Percentiles rank a stretch among this genome's conserved stretches.
Evolutionary conservation across 2,888 invertebrate genomes (phyloP).

Genomic region (Drosophila diplacantha): DNA sequence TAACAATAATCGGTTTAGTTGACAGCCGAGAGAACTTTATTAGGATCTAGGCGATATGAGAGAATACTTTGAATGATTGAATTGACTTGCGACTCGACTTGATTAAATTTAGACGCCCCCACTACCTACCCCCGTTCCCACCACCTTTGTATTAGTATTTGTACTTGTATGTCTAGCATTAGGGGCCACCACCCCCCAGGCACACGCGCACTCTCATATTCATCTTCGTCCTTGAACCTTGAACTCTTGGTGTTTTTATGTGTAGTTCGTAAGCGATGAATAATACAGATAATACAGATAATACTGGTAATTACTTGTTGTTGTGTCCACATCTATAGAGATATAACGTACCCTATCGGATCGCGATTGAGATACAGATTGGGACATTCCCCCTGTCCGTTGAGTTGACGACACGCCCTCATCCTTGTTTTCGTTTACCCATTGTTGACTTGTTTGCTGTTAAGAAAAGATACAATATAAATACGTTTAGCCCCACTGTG

Average conservation of each 20-base stretch:
- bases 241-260: constrained; percentile 41
- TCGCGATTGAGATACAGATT: constrained; percentile 6
- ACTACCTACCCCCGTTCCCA: constrained; percentile 11
- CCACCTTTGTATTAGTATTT: constrained; percentile 31
- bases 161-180: constrained; percentile 40
- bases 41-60: constrained; percentile 53
- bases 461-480: constrained; percentile 17
- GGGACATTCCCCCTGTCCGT: constrained; percentile 1
- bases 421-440: constrained; percentile 50
- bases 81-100: constrained; percentile 37
- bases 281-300: constrained; percentile 27
- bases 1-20: constrained; percentile 49
- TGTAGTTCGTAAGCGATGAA: constrained; percentile 40
- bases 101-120: constrained; percentile 42
- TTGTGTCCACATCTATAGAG: constrained; percentile 61
- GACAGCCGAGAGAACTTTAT: constrained; percentile 47
- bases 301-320: constrained; percentile 54
- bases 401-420: too few relatives aligned
- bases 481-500: constrained; percentile 32
- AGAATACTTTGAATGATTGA: constrained; percentile 42
- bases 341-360: constrained; percentile 35
- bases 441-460: constrained; percentile 51
- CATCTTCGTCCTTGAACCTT: constrained; percentile 27
- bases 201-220: constrained; percentile 22
- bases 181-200: constrained; percentile 19